These are phyloP conservation scores for Rhodinocichla rosea DNA, from an alignment of 2,113 vertebrate genomes.

Conservation along the genomic window DNA sequence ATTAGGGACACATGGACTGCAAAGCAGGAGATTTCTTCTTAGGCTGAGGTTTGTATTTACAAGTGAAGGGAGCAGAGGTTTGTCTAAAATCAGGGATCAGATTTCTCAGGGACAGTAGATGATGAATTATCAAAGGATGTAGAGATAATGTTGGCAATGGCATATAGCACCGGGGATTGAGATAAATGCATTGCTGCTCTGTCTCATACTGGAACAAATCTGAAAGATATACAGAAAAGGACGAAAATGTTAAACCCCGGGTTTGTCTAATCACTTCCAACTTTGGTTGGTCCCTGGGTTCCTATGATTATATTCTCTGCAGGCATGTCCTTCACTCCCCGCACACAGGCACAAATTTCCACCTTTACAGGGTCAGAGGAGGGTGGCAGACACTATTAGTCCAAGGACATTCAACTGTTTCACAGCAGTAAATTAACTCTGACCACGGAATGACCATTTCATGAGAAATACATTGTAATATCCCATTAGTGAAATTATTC, in stretches of 20 bases:
- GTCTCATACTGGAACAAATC: background rate
- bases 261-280: slow-evolving; percentile 9
- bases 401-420: background rate
- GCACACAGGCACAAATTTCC: fast-evolving
- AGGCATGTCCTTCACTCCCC: background rate
- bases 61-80: background rate
- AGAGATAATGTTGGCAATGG: slow-evolving; percentile 7
- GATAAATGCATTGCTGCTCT: slow-evolving; percentile 22
- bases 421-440: background rate
- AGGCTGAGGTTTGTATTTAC: background rate
- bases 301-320: background rate
- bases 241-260: background rate
- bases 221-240: background rate
- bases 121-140: slow-evolving; percentile 10
- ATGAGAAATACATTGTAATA: background rate
- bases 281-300: background rate
- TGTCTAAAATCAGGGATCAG: slow-evolving; percentile 30
- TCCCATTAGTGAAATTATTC: background rate
- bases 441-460: background rate
- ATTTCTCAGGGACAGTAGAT: background rate
- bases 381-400: background rate
- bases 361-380: background rate
- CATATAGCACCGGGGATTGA: background rate
- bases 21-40: background rate
- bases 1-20: background rate